Conservation (phyloP, 37 sponge, comb jelly and placozoan genomes). For the Amphimedon queenslandica region DNA sequence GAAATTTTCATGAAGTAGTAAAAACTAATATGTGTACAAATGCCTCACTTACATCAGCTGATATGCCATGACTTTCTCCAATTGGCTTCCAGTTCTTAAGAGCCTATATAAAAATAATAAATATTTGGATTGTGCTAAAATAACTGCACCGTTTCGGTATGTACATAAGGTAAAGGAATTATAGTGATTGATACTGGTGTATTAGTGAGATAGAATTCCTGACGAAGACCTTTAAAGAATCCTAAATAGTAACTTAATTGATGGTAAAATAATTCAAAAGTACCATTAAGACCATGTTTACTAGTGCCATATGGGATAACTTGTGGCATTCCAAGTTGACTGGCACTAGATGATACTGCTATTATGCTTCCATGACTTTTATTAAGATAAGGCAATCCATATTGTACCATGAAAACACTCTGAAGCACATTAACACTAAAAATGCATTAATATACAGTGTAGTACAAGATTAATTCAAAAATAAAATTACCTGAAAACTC, state of each 20-base stretch:
- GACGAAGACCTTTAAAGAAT: conserved; percentile 35
- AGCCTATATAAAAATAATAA: too few species aligned
- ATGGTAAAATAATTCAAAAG: neutral
- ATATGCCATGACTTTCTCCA: too few species aligned
- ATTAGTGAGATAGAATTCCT: conserved; percentile 39
- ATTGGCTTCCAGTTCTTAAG: too few species aligned
- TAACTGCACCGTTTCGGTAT: too few species aligned
- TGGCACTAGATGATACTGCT: conserved; percentile 39
- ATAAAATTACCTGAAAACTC: neutral
- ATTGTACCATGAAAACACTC: conserved; percentile 35
- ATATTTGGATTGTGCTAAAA: too few species aligned
- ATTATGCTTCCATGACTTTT: conserved; percentile 25
- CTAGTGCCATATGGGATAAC: conserved; percentile 38
- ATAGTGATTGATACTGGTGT: conserved; percentile 36
- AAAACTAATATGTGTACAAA: too few species aligned
- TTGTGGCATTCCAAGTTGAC: conserved; percentile 40
- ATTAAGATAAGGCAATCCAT: conserved; percentile 27
- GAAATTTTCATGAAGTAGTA: too few species aligned
- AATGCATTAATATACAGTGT: neutral
- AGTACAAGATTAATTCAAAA: neutral
- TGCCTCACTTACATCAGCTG: too few species aligned
- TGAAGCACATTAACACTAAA: conserved; percentile 44
- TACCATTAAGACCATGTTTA: conserved; percentile 68
- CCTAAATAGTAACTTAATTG: too few species aligned
- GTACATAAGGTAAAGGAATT: conserved; percentile 51